Conservation (phyloP, 2,888 invertebrate genomes). For the Eilema caniola region DNA sequence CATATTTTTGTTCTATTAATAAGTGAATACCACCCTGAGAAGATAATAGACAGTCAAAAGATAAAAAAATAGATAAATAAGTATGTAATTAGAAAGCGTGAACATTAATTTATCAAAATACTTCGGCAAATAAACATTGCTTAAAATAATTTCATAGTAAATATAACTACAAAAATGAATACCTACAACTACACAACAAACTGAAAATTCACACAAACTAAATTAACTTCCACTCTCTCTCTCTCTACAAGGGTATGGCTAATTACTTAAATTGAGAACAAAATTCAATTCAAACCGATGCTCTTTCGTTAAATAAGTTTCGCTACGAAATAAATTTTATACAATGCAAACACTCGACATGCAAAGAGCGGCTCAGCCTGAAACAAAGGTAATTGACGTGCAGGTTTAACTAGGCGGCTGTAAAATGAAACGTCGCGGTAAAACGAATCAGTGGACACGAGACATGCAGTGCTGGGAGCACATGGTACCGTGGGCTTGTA, state of each 20-base stretch:
- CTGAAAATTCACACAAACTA: constrained; percentile 47
- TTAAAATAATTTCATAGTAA: constrained; percentile 4
- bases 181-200: constrained; percentile 21
- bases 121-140: neutral
- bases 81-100: constrained; percentile 16
- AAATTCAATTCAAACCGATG: constrained; percentile 55
- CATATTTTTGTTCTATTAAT: neutral
- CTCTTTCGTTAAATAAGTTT: constrained; percentile 57
- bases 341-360: constrained; percentile 77
- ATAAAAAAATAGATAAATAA: constrained; percentile 4
- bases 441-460: constrained; percentile 68
- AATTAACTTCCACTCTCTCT: constrained; percentile 47
- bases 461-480: constrained; percentile 65
- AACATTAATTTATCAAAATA: constrained; percentile 7
- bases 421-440: constrained; percentile 68
- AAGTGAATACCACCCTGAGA: constrained; percentile 10
- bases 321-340: constrained; percentile 66
- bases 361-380: constrained; percentile 71
- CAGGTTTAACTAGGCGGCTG: constrained; percentile 70
- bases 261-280: constrained; percentile 59
- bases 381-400: constrained; percentile 77
- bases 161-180: constrained; percentile 22
- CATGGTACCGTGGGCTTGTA: constrained; percentile 81
- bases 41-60: constrained; percentile 5
- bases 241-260: constrained; percentile 44